Evolutionary conservation across 1,140 invertebrate genomes (phyloP), one percentile per base, ranked within the genome.

Genomic region (Pseudomyrmex cubaensis): DNA sequence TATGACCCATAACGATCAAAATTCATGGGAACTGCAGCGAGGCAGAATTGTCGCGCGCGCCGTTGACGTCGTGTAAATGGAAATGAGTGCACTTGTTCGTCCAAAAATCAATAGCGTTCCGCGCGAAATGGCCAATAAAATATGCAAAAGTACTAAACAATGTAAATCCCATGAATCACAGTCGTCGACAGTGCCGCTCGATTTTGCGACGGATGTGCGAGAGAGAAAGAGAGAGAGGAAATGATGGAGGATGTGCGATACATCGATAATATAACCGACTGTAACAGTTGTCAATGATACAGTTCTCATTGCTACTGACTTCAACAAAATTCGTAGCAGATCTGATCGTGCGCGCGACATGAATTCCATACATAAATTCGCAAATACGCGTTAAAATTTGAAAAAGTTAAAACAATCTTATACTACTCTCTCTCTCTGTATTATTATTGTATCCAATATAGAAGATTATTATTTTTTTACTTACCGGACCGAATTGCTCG

Each of bases 401-500:
- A 35, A 35, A 35, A 7, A 35, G 35, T 35, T 35, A 35, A 35
- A 17, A 10, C 46, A 7, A n/a, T 44, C 20, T 74, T 57, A 12
- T 35, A 44, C 13, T 20, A 35, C 35, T 35, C 7, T 35, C 2
- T 35, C 2, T 25, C 7, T 35, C 35, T 35, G 35, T 35, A 25
- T 25, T 25, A 25, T 25, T 25, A 25, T 25, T 25, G 35, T 35
- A 35, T 35, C 35, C 35, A 7, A 35, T 35, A 35, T n/a, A 35
- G 35, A 35, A 35, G 35, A 35, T 35, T 35, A 35, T 35, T 35
- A 22, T 46, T 12, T 70, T 63, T 20, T 48, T 85, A 97, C 98
- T 98, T 95, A 99, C 99, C 97, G 98, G 98, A 95, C 99, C 99
- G 95, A 99, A 99, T 95, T 99, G 98, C 95, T 99, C 98, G 95